Base-by-base conservation (phyloP, 2,113 vertebrate species). In the Cyrtonyx montezumae region DNA sequence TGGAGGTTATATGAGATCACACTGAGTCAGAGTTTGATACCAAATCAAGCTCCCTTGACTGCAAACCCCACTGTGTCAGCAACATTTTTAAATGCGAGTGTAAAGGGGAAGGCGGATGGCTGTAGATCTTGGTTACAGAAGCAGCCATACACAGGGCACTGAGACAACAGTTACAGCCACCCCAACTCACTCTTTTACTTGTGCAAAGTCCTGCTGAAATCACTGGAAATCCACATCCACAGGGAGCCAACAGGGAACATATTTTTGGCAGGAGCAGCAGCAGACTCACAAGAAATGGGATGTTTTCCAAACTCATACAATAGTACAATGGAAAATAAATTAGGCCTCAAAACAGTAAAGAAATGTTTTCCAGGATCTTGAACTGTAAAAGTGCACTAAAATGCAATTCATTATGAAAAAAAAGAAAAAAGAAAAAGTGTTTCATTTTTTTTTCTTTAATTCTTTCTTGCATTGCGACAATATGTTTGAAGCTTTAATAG, bases 1-100 rank as follows among this genome's bases (percentile, higher is more conserved):
- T 93, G 94, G 88, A 93, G 87, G 81, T 91, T 95, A 80, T 70
- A 76, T 12, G 79, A 96, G 87, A 95, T 85, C 94, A 90, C 69
- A 78, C 43, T 75, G 76, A 96, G 56, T 91, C 94, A 88, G 84
- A 93, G 79, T 56, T 40, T 94, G 92, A 81, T 90, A 92, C 67
- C 84, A 88, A 93, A 89, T 69, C 92, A 78, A 90, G 87, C 76
- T 70, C 46, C 65, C 61, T 56, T 74, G 51, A 92, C 87, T 91
- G 69, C 53, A 87, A 82, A 65, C 37, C 71, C 74, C 68, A 36
- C 19, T n/a, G 23, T 71, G 49, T 42, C 75, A 74, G 78, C 16
- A 55, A 79, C 78, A 70, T 92, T 83, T 95, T 51, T 40, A 87
- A 96, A 94, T 67, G 46, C 11, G 42, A 87, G 36, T 4, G 11